Percentiles rank a stretch among this genome's conserved stretches.
Evolutionary conservation across 2,888 invertebrate genomes (phyloP).

Genomic region (Hirtodrosophila trivittata): DNA sequence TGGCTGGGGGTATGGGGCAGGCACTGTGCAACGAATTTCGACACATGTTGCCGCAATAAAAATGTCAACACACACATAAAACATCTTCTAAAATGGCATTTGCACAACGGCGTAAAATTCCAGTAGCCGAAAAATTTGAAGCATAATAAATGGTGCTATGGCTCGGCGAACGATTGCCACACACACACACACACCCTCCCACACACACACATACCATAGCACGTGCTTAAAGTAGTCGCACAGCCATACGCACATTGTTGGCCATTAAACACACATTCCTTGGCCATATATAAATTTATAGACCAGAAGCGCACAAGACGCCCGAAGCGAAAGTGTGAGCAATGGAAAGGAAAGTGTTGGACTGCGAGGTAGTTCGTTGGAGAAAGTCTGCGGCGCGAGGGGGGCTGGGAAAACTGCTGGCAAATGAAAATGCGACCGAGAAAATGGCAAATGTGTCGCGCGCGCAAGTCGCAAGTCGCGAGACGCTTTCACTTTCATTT

Average conservation of each 20-base stretch:
- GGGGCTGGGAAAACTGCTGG: constrained; percentile 10
- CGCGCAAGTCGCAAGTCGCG: constrained; percentile 35
- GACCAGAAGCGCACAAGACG: constrained; percentile 67
- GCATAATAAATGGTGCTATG: constrained; percentile 74
- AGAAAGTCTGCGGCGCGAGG: not conserved
- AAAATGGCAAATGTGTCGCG: constrained; percentile 65
- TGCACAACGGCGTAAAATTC: constrained; percentile 72
- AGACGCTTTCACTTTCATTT: constrained; percentile 61
- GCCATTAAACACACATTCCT: constrained; percentile 81
- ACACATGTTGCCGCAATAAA: constrained; percentile 80
- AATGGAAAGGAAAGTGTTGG: constrained; percentile 16
- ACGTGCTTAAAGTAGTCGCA: constrained; percentile 63
- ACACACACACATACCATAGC: constrained; percentile 7
- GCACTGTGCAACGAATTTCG: constrained; percentile 59
- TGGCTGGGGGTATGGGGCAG: not conserved
- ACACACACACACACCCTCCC: constrained; percentile 20
- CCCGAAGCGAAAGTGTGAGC: constrained; percentile 43
- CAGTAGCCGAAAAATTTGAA: constrained; percentile 73
- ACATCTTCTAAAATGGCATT: constrained; percentile 80
- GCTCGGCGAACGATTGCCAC: constrained; percentile 51
- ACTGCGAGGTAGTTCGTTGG: not conserved
- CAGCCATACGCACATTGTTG: constrained; percentile 68
- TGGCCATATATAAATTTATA: constrained; percentile 76
- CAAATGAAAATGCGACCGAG: constrained; percentile 35
- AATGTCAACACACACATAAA: constrained; percentile 79